These are phyloP conservation scores for Meiosimyza platycephala DNA, from an alignment of 2,888 invertebrate species.

Conservation along the genomic window DNA sequence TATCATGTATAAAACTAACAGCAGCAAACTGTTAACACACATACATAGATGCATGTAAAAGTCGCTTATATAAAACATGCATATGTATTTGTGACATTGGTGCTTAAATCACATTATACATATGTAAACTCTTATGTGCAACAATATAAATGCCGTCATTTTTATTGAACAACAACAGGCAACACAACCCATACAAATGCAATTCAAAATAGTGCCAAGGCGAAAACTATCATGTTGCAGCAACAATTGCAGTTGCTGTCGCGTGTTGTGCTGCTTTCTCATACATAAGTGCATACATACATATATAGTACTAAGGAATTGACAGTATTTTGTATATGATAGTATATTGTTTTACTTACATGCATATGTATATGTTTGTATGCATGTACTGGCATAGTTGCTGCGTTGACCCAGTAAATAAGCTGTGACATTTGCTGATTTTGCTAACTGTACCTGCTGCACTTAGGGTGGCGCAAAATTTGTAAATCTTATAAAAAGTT, in stretches of 20 bases:
- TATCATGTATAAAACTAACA: background rate
- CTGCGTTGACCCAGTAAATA: conserved; percentile 57
- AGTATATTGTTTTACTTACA: background rate
- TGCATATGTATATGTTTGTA: background rate
- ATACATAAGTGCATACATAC: background rate
- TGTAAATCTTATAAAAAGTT: no score
- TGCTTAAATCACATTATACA: background rate
- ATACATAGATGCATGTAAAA: background rate
- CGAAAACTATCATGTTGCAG: conserved; percentile 17
- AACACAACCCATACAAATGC: conserved; percentile 39
- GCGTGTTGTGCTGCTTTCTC: background rate
- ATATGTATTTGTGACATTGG: conserved; percentile 26
- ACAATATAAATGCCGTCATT: no score
- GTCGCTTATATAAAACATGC: conserved; percentile 36
- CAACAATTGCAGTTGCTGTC: background rate
- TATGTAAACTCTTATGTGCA: no score
- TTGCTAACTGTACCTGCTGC: conserved; percentile 31
- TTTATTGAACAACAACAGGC: conserved; percentile 12
- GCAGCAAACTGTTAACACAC: background rate
- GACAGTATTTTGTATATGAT: background rate
- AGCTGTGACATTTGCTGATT: conserved; percentile 23
- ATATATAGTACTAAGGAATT: no score
- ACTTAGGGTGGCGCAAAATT: conserved; percentile 31
- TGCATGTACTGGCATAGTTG: conserved; percentile 25
- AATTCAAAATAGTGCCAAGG: conserved; percentile 47